Base-by-base conservation (phyloP, 2,113 vertebrate species). In the Oceanodroma tethys region DNA sequence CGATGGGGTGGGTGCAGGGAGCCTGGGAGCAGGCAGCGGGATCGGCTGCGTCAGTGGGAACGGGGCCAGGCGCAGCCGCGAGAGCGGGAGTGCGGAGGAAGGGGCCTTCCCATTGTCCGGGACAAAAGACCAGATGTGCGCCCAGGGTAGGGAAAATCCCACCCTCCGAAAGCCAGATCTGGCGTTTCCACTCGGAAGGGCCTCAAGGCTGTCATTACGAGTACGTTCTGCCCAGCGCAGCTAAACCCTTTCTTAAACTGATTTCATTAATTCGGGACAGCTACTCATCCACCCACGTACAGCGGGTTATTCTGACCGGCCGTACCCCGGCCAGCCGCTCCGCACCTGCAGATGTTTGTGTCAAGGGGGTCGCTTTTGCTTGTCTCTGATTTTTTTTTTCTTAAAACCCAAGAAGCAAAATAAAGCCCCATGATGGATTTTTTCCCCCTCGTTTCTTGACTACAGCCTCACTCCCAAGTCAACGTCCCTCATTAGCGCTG, bases 41-140 rank as follows among this genome's bases (percentile, higher is more conserved):
- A 38, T 36, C 0, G 1, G 34, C 86, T 66, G 84, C 36, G 20
- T 27, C 4, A 0, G 32, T 30, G 83, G 93, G 86, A 91, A 62
- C 38, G 9, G n/a, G 22, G 80, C 89, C 93, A 86, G 60, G 86
- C 52, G 7, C 5, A 1, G 80, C 82, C 53, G 72, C 20, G 1
- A 17, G 80, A 42, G 52, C 2, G 0, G 52, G 55, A 58, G 84
- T 0, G 0, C 58, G 29, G 75, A 65, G 93, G 53, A 95, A 86
- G 45, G 62, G 7, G 5, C 75, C 29, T 86, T 89, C 84, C 80
- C n/a, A n/a, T 86, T 70, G 80, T 78, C 86, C 65, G 18, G 76
- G 79, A 84, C 53, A 84, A 96, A 95, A 87, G 68, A 75, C 47
- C 86, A 84, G 87, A 89, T 94, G 89, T 65, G 60, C 3, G 1